Evolutionary conservation across 2,797 vertebrate species (phyloP).

Genomic region (Pseudochaenichthys georgianus): DNA sequence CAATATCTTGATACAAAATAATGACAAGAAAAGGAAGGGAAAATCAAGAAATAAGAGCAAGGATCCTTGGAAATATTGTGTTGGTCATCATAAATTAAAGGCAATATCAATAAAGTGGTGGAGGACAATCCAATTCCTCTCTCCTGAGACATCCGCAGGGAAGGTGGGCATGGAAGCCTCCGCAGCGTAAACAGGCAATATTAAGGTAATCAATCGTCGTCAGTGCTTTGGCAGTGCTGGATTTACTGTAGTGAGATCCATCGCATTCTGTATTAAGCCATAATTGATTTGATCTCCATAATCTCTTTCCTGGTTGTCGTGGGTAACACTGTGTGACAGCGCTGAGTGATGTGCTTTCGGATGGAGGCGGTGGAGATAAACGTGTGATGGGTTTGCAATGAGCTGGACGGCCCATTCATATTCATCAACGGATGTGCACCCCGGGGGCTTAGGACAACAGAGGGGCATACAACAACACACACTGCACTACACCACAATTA

Average conservation of each 20-base stretch:
- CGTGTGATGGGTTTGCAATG: conserved; percentile 75
- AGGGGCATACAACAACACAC: conserved; percentile 35
- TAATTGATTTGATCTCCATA: conserved; percentile 90
- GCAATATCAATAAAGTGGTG: conserved; percentile 74
- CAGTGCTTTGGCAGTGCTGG: conserved; percentile 80
- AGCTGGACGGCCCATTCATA: conserved; percentile 72
- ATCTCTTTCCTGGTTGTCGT: conserved; percentile 85
- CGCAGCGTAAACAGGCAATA: conserved; percentile 77
- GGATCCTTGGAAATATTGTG: conserved; percentile 56
- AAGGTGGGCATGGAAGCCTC: conserved; percentile 55
- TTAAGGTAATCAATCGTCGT: conserved; percentile 86
- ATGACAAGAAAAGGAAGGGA: conserved; percentile 29
- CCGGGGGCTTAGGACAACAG: conserved; percentile 61
- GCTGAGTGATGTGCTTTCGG: conserved; percentile 84
- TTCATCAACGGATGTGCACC: conserved; percentile 69
- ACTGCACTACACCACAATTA: conserved; percentile 34
- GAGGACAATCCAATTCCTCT: conserved; percentile 75
- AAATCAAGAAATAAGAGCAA: conserved; percentile 53
- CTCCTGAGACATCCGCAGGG: conserved; percentile 63
- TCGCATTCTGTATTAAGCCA: conserved; percentile 84
- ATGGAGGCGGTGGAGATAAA: conserved; percentile 63
- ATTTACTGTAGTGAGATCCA: conserved; percentile 82
- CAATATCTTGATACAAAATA: conserved; percentile 27
- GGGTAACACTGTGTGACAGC: conserved; percentile 86
- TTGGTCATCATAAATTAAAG: conserved; percentile 75